Percentiles rank a stretch among this genome's conserved stretches.
phyloP scores from a whole-genome alignment of 1,140 invertebrate species.

The Acyrthosiphon pisum region DNA sequence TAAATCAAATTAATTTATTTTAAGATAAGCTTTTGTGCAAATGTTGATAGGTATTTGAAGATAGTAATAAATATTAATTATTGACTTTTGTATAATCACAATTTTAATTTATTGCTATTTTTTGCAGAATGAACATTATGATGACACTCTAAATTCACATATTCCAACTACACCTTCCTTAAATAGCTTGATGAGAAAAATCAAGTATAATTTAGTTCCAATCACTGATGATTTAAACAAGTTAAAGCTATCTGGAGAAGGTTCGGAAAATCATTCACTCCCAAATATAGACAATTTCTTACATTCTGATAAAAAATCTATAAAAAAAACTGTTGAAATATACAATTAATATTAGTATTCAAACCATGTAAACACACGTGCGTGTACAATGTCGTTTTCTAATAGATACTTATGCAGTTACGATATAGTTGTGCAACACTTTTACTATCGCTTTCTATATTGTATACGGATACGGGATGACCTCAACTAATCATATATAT shows the following conservation, averaged over 20 bases:
- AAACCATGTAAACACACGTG: no score
- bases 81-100: background rate
- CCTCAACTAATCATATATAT: background rate
- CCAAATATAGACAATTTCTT: background rate
- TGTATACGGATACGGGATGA: no score
- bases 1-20: no score
- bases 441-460: no score
- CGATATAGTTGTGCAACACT: no score
- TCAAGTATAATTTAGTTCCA: constrained; percentile 48
- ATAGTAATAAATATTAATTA: background rate
- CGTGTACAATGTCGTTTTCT: no score
- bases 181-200: constrained; percentile 48
- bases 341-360: no score
- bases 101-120: background rate
- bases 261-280: background rate
- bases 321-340: background rate
- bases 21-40: no score
- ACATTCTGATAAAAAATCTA: background rate
- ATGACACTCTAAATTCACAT: constrained; percentile 16
- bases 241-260: background rate
- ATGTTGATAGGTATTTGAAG: no score
- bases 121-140: constrained; percentile 17
- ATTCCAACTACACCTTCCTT: constrained; percentile 45
- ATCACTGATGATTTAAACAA: background rate
- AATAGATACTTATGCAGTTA: no score